phyloP scores from a whole-genome alignment of 2,113 vertebrate species.

The Silurus asotus region DNA sequence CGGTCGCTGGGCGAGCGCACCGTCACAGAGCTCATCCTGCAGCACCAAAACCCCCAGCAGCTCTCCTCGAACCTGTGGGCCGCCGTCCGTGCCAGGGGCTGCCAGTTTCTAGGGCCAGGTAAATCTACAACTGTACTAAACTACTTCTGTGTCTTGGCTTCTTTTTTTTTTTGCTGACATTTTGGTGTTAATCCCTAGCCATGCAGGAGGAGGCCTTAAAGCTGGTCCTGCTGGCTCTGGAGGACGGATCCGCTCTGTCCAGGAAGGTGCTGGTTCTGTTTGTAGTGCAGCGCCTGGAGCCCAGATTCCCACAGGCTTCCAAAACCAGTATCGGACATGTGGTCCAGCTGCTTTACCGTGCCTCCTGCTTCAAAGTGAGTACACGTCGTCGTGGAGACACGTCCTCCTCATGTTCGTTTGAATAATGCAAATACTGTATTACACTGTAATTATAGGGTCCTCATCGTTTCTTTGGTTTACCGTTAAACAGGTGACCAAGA shows the following conservation, averaged over 20 bases:
- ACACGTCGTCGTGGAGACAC: not conserved
- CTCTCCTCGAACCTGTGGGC: conserved; percentile 99
- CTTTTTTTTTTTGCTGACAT: conserved; percentile 6
- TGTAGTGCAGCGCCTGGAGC: conserved; percentile 96
- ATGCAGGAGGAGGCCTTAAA: conserved; percentile 99
- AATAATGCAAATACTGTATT: no score
- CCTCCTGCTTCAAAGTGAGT: conserved; percentile 95
- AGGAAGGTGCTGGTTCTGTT: conserved; percentile 97
- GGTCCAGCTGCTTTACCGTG: conserved; percentile 96
- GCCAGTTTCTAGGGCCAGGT: conserved; percentile 99
- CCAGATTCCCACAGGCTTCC: conserved; percentile 94
- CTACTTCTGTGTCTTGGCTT: not conserved
- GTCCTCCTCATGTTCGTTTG: no score
- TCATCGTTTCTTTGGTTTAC: not conserved
- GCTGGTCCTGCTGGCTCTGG: conserved; percentile 91
- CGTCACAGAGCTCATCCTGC: conserved; percentile 96
- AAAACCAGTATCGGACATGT: conserved; percentile 99
- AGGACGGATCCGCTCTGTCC: conserved; percentile 94
- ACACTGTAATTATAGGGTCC: not conserved
- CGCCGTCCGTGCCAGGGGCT: conserved; percentile 92
- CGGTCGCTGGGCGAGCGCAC: conserved; percentile 94
- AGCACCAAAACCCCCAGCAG: conserved; percentile 97
- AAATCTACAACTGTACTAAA: conserved; percentile 15
- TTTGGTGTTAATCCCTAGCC: conserved; percentile 67
- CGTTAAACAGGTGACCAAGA: conserved; percentile 85